These are phyloP conservation scores for Nothocercus julius DNA, from an alignment of 2,113 vertebrate genomes.

Conservation along the genomic window DNA sequence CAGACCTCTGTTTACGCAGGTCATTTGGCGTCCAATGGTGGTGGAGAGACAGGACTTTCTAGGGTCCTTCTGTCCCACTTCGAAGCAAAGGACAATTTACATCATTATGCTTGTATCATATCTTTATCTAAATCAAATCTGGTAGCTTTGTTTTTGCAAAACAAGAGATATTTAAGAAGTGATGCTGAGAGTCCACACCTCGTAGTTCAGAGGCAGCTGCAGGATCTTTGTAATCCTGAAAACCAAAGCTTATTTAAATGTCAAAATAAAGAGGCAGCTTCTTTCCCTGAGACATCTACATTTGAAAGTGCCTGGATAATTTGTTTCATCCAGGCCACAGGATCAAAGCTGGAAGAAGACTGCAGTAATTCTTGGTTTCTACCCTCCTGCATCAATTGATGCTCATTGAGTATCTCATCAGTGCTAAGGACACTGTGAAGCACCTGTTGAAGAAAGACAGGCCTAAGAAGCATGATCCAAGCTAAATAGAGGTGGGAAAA, in stretches of 20 bases:
- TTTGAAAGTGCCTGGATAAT: neutral
- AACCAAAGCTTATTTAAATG: neutral
- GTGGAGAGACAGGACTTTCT: neutral
- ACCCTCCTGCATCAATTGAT: neutral
- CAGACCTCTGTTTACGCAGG: neutral
- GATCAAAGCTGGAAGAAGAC: neutral
- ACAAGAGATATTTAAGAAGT: neutral
- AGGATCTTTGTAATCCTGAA: neutral
- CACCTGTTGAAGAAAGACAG: slow-evolving; percentile 63
- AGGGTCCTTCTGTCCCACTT: accelerated
- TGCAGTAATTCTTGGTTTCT: neutral
- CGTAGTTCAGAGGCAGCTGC: neutral
- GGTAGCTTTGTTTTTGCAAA: neutral
- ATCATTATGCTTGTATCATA: neutral
- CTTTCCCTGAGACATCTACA: neutral
- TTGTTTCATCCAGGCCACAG: neutral
- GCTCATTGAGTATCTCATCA: neutral
- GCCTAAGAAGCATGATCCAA: slow-evolving; percentile 42
- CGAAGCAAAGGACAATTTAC: neutral
- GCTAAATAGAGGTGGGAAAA: slow-evolving; percentile 43
- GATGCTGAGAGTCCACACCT: neutral
- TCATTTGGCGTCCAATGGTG: accelerated
- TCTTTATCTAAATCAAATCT: neutral
- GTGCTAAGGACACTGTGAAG: slow-evolving; percentile 29
- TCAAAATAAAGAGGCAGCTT: slow-evolving; percentile 11